Base-by-base conservation (phyloP, 2,888 invertebrate species). In the Folsomia manolachei region DNA sequence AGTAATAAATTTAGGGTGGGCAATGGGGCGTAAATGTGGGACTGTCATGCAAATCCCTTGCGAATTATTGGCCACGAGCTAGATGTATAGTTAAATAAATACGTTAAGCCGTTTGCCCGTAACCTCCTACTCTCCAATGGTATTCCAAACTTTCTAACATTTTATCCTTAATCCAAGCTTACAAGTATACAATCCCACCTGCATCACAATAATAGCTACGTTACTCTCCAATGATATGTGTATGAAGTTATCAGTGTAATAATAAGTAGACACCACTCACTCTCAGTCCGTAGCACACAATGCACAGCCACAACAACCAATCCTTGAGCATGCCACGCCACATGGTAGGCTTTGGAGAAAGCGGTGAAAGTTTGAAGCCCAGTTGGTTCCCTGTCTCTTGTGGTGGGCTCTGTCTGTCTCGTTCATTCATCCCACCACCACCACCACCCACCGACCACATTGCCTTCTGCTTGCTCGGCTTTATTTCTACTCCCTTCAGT, bases 331-430 rank as follows among this genome's bases (percentile, higher is more conserved):
- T n/a, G 19, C 27, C 63, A 63, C 65, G 65, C 65, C 65, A 66
- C 65, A 39, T 66, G 2, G 65, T 24, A 66, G 65, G 24, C 7
- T 19, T 2, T 23, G 21, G 65, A 2, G 65, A 66, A 66, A 66
- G 65, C 52, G 63, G 63, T 63, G 27, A 63, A 63, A 63, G 63
- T 63, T 1, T 4, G 4, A n/a, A 4, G 63, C 19, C 7, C 63
- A 27, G 19, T 26, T 63, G 63, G 63, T 63, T 63, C 62, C 62
- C 25, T 27, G 27, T 27, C 27, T 27, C 27, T 63, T 63, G 63
- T 27, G 63, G 63, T 63, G 27, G 25, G n/a, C 63, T 64, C 53
- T 60, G 61, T 64, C 62, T 69, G 66, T 71, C 51, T 51, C 51
- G 9, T 51, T 51, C 9, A 9, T 18, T 51, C 51, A 51, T 51